Base-by-base conservation (phyloP, 2,888 invertebrate species). In the Temnothorax unifasciatus region DNA sequence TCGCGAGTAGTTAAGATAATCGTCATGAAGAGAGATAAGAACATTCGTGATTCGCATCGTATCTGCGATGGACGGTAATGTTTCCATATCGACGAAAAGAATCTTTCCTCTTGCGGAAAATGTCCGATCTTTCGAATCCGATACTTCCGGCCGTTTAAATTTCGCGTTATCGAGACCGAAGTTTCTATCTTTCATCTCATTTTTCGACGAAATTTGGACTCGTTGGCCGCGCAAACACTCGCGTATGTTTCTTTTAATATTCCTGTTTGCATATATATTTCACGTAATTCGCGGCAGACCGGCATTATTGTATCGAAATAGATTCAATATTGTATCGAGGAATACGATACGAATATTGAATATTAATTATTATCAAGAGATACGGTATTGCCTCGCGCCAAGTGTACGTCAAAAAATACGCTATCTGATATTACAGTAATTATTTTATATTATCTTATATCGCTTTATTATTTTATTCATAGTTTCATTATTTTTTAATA, bases 121-220 rank as follows among this genome's bases (percentile, higher is more conserved):
- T 21, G 44, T 41, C n/a, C n/a, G 41, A 54, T 41, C 13, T n/a
- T 54, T 54, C 52, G 77, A 57, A 44, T 57, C 44, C 77, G 44
- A 77, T 77, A 54, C 15, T 68, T 68, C n/a, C 50, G 75, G 4
- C 21, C 38, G 50, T 64, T 63, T 29, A 29, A 77, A 77, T 68
- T 44, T 41, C 54, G 29, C 54, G 44, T 77, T 83, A 84, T 84
- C 82, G 84, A 57, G 21, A 61, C 68, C 59, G 77, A 64, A 81
- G 82, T 83, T 71, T 84, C 59, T 74, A 85, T 74, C 77, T 77
- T 13, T 15, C 54, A 64, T 66, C 68, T 57, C n/a, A 66, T 68
- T 77, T 68, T 68, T 68, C 18, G 29, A 29, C n/a, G n/a, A 77
- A 77, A 68, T 68, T 41, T 29, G 41, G 8, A 54, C 3, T n/a